Conservation (phyloP, 2,888 invertebrate species). For the Orthonychiurus folsomi region DNA sequence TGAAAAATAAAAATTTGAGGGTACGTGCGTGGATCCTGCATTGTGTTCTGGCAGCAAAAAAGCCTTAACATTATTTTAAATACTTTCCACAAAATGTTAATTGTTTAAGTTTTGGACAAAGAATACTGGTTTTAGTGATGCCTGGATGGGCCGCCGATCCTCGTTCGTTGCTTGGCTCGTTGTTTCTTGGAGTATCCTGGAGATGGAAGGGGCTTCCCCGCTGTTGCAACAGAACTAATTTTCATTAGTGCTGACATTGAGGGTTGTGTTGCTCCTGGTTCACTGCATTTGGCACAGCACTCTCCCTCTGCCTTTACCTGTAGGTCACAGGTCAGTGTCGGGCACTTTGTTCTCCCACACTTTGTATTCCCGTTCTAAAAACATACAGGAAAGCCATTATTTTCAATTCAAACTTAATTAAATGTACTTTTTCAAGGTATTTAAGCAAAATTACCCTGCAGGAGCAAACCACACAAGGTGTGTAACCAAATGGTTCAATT, state of each 20-base stretch:
- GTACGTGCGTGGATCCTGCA: too few species aligned
- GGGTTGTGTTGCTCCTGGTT: neutral
- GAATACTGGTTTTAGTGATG: neutral
- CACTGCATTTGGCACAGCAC: conserved; percentile 43
- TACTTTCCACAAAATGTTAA: too few species aligned
- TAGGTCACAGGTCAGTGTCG: conserved; percentile 55
- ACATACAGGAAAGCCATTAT: too few species aligned
- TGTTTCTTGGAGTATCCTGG: neutral
- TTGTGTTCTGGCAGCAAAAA: too few species aligned
- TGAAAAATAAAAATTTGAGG: too few species aligned
- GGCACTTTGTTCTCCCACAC: conserved; percentile 72
- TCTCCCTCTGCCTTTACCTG: conserved; percentile 47
- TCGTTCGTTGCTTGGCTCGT: neutral
- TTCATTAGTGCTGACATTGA: neutral
- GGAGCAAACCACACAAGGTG: conserved; percentile 79
- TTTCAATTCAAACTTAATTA: conserved; percentile 18
- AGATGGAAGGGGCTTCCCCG: neutral
- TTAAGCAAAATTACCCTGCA: conserved; percentile 63
- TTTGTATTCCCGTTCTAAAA: conserved; percentile 68
- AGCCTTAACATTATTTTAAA: too few species aligned
- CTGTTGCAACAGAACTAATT: neutral
- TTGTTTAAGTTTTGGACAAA: too few species aligned
- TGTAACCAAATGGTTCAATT: conserved; percentile 75
- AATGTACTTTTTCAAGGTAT: neutral
- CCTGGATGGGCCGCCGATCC: neutral